Evolutionary conservation across 2,888 invertebrate species (phyloP), one percentile per base, ranked within the genome.

Genomic region (Platypus cylindrus): DNA sequence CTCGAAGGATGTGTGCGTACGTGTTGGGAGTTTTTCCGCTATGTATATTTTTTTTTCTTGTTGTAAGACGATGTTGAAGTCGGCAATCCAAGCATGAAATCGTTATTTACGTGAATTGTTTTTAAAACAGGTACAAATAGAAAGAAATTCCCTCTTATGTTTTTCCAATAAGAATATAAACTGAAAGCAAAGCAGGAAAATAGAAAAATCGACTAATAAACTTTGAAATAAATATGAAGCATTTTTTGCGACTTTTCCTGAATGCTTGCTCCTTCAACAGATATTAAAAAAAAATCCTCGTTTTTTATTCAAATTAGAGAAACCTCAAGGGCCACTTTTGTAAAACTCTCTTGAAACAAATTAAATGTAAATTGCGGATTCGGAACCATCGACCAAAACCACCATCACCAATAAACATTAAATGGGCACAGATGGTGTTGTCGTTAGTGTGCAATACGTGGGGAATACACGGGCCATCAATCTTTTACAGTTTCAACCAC

Each of bases 351-450:
- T n/a, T n/a, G 37, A 40, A 40, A 37, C 40, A 34, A 40, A 40
- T 40, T 40, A 40, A 40, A 40, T 40, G 40, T 37, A 40, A 40
- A 40, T 40, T 24, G 40, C 40, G 37, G 37, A 40, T 37, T 40
- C 40, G 37, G 37, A 41, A 41, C 37, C 40, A 30, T n/a, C n/a
- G n/a, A n/a, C n/a, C n/a, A n/a, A n/a, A n/a, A n/a, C n/a, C n/a
- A 32, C 40, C 30, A 34, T 22, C 30, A 37, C 37, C 40, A 37
- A 41, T 41, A 41, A 41, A 41, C 40, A 41, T 41, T 41, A 41
- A n/a, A n/a, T 25, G 18, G 32, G 35, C 41, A 37, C 41, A 41
- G 41, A 41, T 41, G 41, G 37, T 36, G 37, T 35, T 41, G 41
- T 41, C 41, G 35, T 41, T 41, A 41, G 41, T 37, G 37, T 29